These are phyloP conservation scores for Malacoctenus gilli DNA, from an alignment of 2,797 vertebrate genomes.

Conservation along the genomic window DNA sequence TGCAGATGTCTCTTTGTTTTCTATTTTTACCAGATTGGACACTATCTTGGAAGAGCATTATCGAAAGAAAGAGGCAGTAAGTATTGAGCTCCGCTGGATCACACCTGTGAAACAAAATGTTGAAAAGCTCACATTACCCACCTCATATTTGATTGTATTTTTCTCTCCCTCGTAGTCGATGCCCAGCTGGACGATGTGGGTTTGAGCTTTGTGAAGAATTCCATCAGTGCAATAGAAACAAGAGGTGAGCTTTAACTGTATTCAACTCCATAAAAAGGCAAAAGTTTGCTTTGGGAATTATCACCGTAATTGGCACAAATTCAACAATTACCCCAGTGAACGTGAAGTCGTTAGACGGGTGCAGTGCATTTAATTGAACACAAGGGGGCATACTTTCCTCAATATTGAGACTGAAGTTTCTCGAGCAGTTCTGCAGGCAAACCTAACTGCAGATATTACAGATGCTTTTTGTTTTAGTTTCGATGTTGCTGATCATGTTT, in stretches of 20 bases:
- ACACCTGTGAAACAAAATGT: not conserved
- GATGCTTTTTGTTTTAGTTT: conserved; percentile 16
- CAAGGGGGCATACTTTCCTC: conserved; percentile 74
- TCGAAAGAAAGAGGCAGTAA: conserved; percentile 85
- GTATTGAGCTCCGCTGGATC: conserved; percentile 27
- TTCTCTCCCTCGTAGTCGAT: conserved; percentile 70
- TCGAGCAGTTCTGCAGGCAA: conserved; percentile 13
- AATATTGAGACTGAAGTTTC: conserved; percentile 27
- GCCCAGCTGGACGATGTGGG: conserved; percentile 92
- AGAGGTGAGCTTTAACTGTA: conserved; percentile 81
- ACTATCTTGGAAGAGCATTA: conserved; percentile 70
- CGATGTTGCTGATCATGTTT: conserved; percentile 2
- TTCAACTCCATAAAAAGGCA: not conserved
- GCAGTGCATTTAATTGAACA: conserved; percentile 49
- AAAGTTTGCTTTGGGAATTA: conserved; percentile 1
- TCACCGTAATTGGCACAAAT: not conserved
- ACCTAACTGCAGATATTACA: conserved; percentile 10
- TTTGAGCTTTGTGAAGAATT: conserved; percentile 91
- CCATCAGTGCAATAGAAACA: conserved; percentile 90
- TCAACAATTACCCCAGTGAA: not conserved
- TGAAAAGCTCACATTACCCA: no score
- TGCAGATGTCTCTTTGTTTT: not conserved
- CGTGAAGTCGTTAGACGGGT: not conserved
- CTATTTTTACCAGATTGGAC: conserved; percentile 65
- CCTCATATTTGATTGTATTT: not conserved